Evolutionary conservation across 2,888 invertebrate species (phyloP), one percentile per base, ranked within the genome.

Genomic region (Liodrosophila aerea): DNA sequence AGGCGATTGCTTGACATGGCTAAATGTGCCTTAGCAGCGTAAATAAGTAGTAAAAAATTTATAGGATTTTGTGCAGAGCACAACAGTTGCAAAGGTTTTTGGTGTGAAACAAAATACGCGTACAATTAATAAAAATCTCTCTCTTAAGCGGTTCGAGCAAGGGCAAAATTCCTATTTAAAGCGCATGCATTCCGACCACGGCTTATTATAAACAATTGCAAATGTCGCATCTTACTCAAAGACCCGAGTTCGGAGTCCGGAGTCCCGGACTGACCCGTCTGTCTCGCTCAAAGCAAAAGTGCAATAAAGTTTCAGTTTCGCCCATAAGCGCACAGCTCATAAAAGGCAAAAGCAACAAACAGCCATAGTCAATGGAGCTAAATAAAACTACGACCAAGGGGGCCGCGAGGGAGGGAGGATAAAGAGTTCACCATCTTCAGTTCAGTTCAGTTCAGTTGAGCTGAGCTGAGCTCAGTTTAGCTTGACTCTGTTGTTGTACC

Each of bases 21-120:
- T 82, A 85, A 77, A 82, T 86, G 78, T 78, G 75, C 85, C 74
- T 78, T 74, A 78, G 86, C 74, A 74, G 82, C 83, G 86, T 85
- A 84, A 84, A 84, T 86, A 86, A 83, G 83, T 82, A 85, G 83
- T 86, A 83, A 83, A 86, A 81, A 81, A 84, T 86, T 84, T 86
- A 82, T 85, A 80, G 76, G 86, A 80, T 82, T 81, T 77, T 59
- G 46, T 9, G 9, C 16, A 9, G 37, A 15, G 65, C 54, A 66
- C 70, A 78, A 74, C 83, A 82, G 78, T 82, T 85, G 78, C 85
- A 64, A 76, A 72, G 45, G 60, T 3, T 60, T 57, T 72, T 61
- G 61, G 63, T 69, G 66, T 56, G 69, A 68, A 75, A 69, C 54
- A 72, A 69, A 50, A 69, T 5, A 18, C 58, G 59, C 49, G 67